phyloP scores from a whole-genome alignment of 2,113 vertebrate genomes.

The Clarias magur region DNA sequence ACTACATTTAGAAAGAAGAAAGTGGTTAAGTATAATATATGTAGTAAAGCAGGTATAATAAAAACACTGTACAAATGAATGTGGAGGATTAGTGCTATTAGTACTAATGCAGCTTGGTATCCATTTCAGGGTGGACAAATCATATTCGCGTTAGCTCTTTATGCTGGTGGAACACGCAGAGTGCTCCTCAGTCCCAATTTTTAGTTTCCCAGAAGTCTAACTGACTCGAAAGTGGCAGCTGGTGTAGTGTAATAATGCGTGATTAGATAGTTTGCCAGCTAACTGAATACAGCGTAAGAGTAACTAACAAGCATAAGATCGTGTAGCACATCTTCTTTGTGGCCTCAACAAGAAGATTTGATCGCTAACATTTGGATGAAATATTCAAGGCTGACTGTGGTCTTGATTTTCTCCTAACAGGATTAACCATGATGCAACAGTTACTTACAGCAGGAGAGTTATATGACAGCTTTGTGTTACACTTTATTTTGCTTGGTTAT shows the following conservation, averaged over 20 bases:
- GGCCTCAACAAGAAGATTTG: background rate
- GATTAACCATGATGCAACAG: background rate
- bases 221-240: background rate
- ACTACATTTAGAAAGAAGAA: background rate
- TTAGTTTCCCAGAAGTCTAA: background rate
- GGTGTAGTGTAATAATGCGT: background rate
- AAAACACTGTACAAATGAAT: constrained; percentile 6
- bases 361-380: background rate
- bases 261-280: background rate
- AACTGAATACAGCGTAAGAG: background rate
- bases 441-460: background rate
- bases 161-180: background rate
- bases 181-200: background rate
- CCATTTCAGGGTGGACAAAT: background rate
- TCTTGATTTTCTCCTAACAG: background rate
- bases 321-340: background rate
- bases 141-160: background rate
- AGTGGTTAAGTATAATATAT: background rate
- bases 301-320: background rate
- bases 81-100: background rate
- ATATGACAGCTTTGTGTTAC: background rate
- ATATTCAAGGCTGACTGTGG: background rate
- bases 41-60: constrained; percentile 1
- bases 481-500: background rate
- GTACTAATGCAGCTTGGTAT: background rate